Percentiles rank a stretch among this genome's conserved stretches.
These are phyloP conservation scores for Procapra przewalskii DNA, from an alignment of 2,113 vertebrate species.

Conservation along the genomic window DNA sequence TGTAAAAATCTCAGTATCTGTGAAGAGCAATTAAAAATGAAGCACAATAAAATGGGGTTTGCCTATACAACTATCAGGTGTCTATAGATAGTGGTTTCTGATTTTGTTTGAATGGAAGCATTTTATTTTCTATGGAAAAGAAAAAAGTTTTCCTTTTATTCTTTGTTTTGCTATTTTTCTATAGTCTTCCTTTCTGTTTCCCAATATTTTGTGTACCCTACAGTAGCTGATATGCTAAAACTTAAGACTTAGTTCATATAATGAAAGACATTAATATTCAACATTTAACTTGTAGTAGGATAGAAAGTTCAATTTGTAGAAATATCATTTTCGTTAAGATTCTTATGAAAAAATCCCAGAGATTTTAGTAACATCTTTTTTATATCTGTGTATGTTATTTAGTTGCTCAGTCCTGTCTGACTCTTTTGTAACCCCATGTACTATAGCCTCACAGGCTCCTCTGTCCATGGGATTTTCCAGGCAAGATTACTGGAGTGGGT, in stretches of 20 bases:
- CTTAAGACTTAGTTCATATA: not conserved
- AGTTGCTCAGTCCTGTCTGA: not conserved
- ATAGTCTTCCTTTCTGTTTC: not conserved
- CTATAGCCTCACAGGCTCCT: not conserved
- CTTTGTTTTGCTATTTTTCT: not conserved
- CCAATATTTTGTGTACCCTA: not conserved
- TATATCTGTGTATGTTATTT: not conserved
- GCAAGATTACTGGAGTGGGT: not conserved
- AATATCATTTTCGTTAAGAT: not conserved
- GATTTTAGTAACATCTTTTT: not conserved
- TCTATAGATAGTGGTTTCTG: not conserved
- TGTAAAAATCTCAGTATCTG: not conserved
- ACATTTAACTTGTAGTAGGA: not conserved
- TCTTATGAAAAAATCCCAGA: not conserved
- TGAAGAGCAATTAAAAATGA: not conserved
- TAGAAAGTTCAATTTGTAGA: not conserved
- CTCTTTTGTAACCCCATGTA: not conserved
- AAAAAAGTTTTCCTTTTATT: not conserved
- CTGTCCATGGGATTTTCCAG: not conserved
- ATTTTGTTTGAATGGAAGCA: not conserved
- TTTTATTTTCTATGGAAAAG: not conserved
- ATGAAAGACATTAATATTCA: not conserved
- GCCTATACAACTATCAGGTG: not conserved
- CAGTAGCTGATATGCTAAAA: not conserved
- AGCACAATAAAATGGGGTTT: not conserved